Conservation (phyloP, 2,888 invertebrate genomes). For the Megalurothrips usitatus region DNA sequence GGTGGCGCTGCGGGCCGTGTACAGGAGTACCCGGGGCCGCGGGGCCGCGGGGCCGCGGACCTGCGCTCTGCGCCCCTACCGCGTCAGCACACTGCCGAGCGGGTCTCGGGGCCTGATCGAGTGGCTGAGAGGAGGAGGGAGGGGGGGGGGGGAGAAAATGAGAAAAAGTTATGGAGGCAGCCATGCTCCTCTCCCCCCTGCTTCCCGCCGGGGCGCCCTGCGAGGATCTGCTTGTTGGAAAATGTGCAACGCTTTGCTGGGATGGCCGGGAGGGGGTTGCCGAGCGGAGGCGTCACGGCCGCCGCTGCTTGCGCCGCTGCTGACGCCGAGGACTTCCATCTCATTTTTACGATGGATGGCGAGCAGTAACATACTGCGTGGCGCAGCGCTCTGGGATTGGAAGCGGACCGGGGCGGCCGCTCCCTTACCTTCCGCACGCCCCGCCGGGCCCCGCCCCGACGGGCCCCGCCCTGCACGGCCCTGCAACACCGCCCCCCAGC, state of each 20-base stretch:
- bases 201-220: background rate
- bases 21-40: no score
- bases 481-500: no score
- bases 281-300: no score
- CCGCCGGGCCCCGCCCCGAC: no score
- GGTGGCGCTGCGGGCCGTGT: no score
- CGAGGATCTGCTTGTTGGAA: background rate
- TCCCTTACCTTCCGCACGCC: background rate
- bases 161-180: slow-evolving; percentile 1
- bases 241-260: slow-evolving; percentile 11
- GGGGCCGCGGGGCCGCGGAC: no score
- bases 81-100: no score
- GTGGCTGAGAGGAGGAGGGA: background rate
- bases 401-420: background rate
- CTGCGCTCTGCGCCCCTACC: no score
- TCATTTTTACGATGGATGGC: slow-evolving; percentile 18
- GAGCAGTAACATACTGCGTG: background rate
- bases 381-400: background rate
- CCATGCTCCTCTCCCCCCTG: background rate
- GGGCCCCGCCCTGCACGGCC: no score
- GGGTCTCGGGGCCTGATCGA: no score
- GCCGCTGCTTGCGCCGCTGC: background rate
- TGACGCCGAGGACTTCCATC: slow-evolving; percentile 2
- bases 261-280: background rate
- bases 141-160: background rate